phyloP scores from a whole-genome alignment of 2,888 invertebrate genomes.

The Mimas tiliae region DNA sequence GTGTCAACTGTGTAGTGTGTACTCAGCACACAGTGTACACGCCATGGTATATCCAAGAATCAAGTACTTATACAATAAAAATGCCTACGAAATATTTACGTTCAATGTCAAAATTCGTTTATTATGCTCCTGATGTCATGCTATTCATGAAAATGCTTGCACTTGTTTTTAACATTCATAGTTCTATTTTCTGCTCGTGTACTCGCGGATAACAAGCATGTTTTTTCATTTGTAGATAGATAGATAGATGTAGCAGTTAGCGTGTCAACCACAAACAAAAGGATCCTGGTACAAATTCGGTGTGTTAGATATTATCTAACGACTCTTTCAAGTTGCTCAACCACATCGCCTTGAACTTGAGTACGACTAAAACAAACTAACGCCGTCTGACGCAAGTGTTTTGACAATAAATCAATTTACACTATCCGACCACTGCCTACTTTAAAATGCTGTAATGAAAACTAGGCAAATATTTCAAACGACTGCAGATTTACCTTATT shows the following conservation, averaged over 20 bases:
- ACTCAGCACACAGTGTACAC: slow-evolving; percentile 57
- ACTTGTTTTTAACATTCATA: not conserved
- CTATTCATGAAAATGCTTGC: not conserved
- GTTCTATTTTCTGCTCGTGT: not conserved
- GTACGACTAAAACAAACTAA: slow-evolving; percentile 31
- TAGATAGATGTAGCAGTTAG: too few species aligned
- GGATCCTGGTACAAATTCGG: not conserved
- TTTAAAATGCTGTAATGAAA: not conserved
- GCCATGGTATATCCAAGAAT: slow-evolving; percentile 10
- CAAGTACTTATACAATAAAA: not conserved
- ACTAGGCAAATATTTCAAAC: not conserved
- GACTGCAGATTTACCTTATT: not conserved
- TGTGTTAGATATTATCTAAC: not conserved
- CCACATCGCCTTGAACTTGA: slow-evolving; percentile 74
- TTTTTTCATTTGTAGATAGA: not conserved
- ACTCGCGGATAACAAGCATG: not conserved
- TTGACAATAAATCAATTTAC: slow-evolving; percentile 73
- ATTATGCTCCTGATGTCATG: not conserved
- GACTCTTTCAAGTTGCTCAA: not conserved
- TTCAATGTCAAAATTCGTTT: not conserved
- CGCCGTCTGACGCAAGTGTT: slow-evolving; percentile 69
- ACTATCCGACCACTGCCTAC: slow-evolving; percentile 38
- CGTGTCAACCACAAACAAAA: not conserved
- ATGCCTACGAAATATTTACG: not conserved
- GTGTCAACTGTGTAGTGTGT: slow-evolving; percentile 69